Conservation (phyloP, 1,140 invertebrate species). For the Aphidius ervi region DNA sequence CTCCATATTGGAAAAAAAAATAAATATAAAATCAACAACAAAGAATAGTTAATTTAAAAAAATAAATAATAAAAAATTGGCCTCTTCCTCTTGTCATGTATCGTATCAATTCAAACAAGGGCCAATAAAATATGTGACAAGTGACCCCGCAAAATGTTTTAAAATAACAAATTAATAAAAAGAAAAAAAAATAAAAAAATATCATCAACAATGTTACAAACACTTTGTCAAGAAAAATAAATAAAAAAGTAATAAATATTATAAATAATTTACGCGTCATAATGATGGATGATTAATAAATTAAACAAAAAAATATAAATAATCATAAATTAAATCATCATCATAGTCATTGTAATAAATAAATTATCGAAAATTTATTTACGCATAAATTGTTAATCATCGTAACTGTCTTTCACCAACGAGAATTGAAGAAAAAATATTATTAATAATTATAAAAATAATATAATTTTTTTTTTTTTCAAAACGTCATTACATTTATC, state of each 20-base stretch:
- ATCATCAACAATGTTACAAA: conserved; percentile 20
- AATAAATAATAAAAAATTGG: background rate
- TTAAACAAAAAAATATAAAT: background rate
- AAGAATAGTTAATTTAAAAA: conserved; percentile 10
- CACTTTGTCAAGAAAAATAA: conserved; percentile 28
- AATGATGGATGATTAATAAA: background rate
- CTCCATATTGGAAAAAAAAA: background rate
- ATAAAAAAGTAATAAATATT: conserved; percentile 14
- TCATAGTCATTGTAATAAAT: too few relatives aligned
- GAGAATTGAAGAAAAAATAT: too few relatives aligned
- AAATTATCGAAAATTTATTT: too few relatives aligned
- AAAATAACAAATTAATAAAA: background rate
- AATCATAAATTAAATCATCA: too few relatives aligned
- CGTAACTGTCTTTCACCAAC: too few relatives aligned
- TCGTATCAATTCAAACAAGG: conserved; percentile 9
- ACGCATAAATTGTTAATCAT: too few relatives aligned
- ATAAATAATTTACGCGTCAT: background rate
- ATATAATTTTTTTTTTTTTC: too few relatives aligned
- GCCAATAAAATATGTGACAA: conserved; percentile 1
- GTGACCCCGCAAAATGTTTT: too few relatives aligned
- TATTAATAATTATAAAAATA: too few relatives aligned
- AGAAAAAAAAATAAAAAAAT: conserved; percentile 5
- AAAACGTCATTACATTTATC: too few relatives aligned
- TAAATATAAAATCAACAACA: background rate
- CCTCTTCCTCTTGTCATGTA: conserved; percentile 8